Evolutionary conservation across 2,113 vertebrate species (phyloP).

Genomic region (Rallus limicola): DNA sequence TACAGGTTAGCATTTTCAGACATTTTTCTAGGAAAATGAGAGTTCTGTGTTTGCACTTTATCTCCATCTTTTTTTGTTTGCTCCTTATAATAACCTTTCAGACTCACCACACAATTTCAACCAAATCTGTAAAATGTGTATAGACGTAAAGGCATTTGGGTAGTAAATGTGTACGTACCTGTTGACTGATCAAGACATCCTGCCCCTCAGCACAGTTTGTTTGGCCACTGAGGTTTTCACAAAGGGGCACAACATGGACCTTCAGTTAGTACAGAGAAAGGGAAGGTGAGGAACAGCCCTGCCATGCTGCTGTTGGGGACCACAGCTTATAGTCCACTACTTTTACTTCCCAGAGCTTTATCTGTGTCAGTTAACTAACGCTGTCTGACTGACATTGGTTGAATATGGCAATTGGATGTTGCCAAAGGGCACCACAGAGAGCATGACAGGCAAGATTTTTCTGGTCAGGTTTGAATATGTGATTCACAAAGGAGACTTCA

Average conservation of each 20-base stretch:
- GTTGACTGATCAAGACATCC: background rate
- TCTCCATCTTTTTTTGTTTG: background rate
- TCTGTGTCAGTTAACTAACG: background rate
- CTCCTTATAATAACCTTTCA: background rate
- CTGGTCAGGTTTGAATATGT: background rate
- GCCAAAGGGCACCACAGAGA: background rate
- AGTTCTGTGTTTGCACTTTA: background rate
- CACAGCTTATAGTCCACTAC: background rate
- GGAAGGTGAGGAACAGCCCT: background rate
- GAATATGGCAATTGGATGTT: background rate
- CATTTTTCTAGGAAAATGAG: background rate
- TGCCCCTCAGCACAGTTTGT: background rate
- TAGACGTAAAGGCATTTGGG: background rate
- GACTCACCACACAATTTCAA: background rate
- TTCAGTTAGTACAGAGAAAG: background rate
- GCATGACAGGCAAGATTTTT: background rate
- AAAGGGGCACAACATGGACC: fast-evolving
- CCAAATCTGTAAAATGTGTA: background rate
- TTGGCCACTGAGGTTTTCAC: background rate
- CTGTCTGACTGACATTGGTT: background rate
- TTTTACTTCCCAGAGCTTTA: background rate
- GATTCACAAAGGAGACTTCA: background rate
- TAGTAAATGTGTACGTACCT: fast-evolving
- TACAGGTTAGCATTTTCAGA: background rate
- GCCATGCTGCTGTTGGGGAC: background rate